phyloP scores from a whole-genome alignment of 2,888 invertebrate genomes.

The Quadriops clusia region DNA sequence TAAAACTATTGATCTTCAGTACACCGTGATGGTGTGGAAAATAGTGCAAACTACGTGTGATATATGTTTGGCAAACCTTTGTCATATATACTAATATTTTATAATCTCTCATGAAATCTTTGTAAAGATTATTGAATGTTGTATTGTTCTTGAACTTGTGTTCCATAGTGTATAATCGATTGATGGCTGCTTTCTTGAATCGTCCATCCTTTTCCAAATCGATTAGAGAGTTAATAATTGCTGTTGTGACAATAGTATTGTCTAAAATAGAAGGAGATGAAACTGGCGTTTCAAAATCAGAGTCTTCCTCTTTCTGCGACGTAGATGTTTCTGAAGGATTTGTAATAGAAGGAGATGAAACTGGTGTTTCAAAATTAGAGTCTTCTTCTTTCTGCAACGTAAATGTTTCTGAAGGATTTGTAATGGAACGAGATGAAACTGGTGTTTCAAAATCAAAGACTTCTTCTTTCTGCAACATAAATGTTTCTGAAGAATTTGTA shows the following conservation, averaged over 20 bases:
- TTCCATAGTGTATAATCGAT: constrained; percentile 10
- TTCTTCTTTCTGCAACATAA: too few relatives aligned
- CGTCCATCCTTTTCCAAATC: constrained; percentile 3
- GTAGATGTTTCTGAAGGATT: too few relatives aligned
- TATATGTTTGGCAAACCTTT: neutral
- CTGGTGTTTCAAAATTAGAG: constrained; percentile 12
- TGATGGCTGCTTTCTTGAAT: constrained; percentile 7
- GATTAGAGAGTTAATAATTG: too few relatives aligned
- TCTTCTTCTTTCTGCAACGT: too few relatives aligned
- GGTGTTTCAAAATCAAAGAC: too few relatives aligned
- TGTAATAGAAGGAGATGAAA: constrained; percentile 8
- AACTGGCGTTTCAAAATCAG: constrained; percentile 11
- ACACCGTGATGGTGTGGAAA: constrained; percentile 25
- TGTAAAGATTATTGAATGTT: constrained; percentile 5
- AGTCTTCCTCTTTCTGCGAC: too few relatives aligned
- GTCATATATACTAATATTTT: constrained; percentile 18
- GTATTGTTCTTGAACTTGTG: constrained; percentile 6
- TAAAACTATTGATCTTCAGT: constrained; percentile 16
- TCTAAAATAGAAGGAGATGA: constrained; percentile 7
- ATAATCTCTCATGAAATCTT: constrained; percentile 17
- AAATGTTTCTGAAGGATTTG: too few relatives aligned
- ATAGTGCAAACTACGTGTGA: constrained; percentile 10
- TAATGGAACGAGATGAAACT: constrained; percentile 9
- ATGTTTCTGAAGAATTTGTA: too few relatives aligned
- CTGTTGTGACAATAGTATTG: too few relatives aligned